phyloP scores from a whole-genome alignment of 2,888 invertebrate genomes.

The Phyllotreta cruciferae region DNA sequence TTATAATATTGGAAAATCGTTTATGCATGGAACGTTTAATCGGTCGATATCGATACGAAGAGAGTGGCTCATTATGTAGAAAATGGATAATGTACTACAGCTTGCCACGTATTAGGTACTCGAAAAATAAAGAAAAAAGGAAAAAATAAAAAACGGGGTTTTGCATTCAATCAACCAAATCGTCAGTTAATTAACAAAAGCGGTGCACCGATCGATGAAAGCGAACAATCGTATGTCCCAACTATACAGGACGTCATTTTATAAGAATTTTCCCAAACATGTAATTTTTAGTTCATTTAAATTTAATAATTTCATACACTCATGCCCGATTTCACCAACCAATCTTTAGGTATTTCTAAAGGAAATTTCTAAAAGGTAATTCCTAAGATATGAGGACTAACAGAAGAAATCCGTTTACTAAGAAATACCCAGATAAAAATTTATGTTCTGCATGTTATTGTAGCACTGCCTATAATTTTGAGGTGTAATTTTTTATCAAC shows the following conservation, averaged over 20 bases:
- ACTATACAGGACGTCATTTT: conserved; percentile 16
- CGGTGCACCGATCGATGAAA: conserved; percentile 40
- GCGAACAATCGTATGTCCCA: conserved; percentile 42
- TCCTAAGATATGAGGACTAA: too few species aligned
- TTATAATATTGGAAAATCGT: conserved; percentile 56
- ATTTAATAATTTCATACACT: background rate
- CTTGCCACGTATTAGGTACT: conserved; percentile 41
- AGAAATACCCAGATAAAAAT: too few species aligned
- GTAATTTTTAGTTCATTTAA: background rate
- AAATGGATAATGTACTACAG: conserved; percentile 55
- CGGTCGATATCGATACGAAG: conserved; percentile 50
- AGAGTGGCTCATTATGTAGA: conserved; percentile 56
- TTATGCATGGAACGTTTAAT: conserved; percentile 53
- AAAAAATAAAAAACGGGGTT: conserved; percentile 45
- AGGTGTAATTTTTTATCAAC: too few species aligned
- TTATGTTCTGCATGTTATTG: too few species aligned
- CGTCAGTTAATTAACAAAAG: conserved; percentile 54
- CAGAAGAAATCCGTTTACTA: too few species aligned
- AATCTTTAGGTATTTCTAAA: too few species aligned
- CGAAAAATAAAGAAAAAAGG: conserved; percentile 39
- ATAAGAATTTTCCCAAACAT: background rate
- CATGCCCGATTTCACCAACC: too few species aligned
- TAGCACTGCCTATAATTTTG: too few species aligned
- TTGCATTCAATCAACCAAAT: conserved; percentile 59
- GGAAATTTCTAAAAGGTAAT: too few species aligned